phyloP scores from a whole-genome alignment of 2,888 invertebrate species.

The Conomelus anceps region DNA sequence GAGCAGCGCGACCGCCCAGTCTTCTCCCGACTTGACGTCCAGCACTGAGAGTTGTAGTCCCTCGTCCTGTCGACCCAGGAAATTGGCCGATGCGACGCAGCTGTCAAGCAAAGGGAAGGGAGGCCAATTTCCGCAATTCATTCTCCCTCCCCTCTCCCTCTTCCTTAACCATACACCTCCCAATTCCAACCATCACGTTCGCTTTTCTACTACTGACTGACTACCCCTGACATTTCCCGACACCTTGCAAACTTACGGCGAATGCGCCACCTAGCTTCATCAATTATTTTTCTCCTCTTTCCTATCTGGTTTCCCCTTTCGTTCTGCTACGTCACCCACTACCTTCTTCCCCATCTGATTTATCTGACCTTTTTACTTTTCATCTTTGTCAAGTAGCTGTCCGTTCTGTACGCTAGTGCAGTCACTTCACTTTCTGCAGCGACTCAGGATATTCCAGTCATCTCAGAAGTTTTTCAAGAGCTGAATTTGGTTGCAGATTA shows the following conservation, averaged over 20 bases:
- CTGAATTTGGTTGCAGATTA: no score
- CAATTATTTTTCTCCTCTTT: neutral
- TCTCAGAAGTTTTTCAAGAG: no score
- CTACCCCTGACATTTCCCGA: neutral
- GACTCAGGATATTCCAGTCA: no score
- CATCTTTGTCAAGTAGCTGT: neutral
- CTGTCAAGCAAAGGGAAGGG: neutral
- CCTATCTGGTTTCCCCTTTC: neutral
- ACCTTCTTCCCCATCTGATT: neutral
- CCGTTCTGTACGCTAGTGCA: neutral
- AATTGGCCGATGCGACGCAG: neutral
- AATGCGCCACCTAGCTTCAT: neutral
- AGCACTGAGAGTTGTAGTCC: neutral
- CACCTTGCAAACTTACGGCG: neutral
- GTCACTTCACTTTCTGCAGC: neutral
- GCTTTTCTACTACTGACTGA: neutral
- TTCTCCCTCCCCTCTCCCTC: neutral
- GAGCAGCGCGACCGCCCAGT: no score
- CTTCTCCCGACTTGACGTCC: neutral
- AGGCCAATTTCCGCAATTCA: neutral
- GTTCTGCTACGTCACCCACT: neutral
- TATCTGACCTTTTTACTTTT: neutral
- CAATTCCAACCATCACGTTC: constrained; percentile 1
- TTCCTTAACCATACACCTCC: neutral
- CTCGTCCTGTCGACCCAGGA: neutral